Percentiles rank a stretch among this genome's conserved stretches.
These are phyloP conservation scores for Turnix velox DNA, from an alignment of 2,113 vertebrate genomes.

Conservation along the genomic window DNA sequence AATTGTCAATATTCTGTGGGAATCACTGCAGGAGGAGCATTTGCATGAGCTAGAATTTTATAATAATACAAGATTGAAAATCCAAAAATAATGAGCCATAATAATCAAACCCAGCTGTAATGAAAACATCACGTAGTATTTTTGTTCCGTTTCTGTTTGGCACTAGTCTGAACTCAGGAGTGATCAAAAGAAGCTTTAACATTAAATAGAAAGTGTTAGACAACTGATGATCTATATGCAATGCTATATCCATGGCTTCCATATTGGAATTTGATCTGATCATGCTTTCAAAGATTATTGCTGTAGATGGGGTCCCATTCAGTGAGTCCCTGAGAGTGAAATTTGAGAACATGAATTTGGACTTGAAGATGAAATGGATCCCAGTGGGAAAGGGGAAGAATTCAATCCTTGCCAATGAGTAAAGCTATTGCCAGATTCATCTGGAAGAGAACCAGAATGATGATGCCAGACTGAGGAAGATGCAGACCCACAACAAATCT, in stretches of 20 bases:
- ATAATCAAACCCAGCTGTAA: slow-evolving; percentile 7
- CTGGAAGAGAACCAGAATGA: background rate
- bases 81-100: slow-evolving; percentile 21
- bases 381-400: background rate
- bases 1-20: background rate
- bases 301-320: background rate
- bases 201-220: background rate
- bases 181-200: background rate
- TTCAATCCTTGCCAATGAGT: background rate
- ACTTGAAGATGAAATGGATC: background rate
- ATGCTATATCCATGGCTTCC: background rate
- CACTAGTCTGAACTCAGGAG: background rate
- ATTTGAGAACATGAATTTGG: background rate
- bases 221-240: background rate
- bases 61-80: background rate
- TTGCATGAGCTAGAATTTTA: background rate
- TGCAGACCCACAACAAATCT: background rate
- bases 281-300: background rate
- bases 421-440: background rate
- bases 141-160: background rate
- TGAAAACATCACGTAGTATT: background rate
- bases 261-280: background rate
- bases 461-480: background rate
- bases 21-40: background rate
- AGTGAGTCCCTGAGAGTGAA: background rate